Conservation (phyloP, 1,140 invertebrate genomes). For the Bilobella aurantiaca region DNA sequence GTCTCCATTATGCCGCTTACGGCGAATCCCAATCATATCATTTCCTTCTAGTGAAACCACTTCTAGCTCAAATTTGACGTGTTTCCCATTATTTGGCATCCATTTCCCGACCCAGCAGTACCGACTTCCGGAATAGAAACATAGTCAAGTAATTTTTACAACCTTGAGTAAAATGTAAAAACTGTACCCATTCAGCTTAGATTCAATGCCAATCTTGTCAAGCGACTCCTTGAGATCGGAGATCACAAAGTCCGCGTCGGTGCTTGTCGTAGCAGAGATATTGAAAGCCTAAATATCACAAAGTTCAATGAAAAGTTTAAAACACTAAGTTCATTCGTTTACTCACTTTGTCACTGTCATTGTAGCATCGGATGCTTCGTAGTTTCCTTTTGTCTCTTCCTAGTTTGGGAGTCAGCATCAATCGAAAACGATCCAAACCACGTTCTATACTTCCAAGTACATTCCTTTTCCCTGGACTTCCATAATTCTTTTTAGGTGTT, state of each 20-base stretch:
- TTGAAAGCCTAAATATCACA: constrained; percentile 59
- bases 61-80: constrained; percentile 66
- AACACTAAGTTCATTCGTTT: not conserved
- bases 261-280: constrained; percentile 57
- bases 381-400: constrained; percentile 39
- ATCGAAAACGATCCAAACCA: constrained; percentile 54
- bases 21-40: constrained; percentile 54
- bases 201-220: constrained; percentile 55
- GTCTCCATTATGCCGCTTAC: constrained; percentile 70
- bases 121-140: constrained; percentile 13
- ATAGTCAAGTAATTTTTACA: not conserved
- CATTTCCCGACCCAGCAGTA: constrained; percentile 38
- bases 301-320: constrained; percentile 21
- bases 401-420: constrained; percentile 59
- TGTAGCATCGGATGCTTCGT: constrained; percentile 27
- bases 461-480: constrained; percentile 45
- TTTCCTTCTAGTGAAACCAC: constrained; percentile 53
- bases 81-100: constrained; percentile 42
- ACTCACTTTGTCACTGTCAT: constrained; percentile 27
- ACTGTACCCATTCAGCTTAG: constrained; percentile 60
- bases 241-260: constrained; percentile 55
- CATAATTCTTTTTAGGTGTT: not conserved
- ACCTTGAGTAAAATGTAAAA: not conserved
- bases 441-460: constrained; percentile 61
- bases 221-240: constrained; percentile 52